Conservation (phyloP, 2,888 invertebrate species). For the Eurois occulta region DNA sequence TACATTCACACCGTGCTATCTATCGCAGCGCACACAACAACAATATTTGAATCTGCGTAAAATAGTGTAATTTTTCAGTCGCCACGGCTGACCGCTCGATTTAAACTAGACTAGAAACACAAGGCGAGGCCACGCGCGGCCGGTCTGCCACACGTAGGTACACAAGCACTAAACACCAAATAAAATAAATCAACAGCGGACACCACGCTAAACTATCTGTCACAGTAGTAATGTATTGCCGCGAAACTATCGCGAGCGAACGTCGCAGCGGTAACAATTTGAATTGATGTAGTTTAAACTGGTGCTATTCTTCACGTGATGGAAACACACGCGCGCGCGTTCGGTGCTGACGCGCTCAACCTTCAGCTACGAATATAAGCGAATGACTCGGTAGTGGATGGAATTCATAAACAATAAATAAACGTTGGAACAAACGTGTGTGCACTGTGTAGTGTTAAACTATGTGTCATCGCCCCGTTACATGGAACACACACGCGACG, state of each 20-base stretch:
- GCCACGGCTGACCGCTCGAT: slow-evolving; percentile 15
- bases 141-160: slow-evolving; percentile 38
- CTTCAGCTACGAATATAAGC: neutral
- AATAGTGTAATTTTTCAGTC: slow-evolving; percentile 38
- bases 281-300: slow-evolving; percentile 61
- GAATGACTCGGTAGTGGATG: slow-evolving; percentile 9
- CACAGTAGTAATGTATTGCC: slow-evolving; percentile 53
- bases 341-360: neutral
- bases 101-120: slow-evolving; percentile 44
- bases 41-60: slow-evolving; percentile 28
- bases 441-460: slow-evolving; percentile 14
- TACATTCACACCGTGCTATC: slow-evolving; percentile 36
- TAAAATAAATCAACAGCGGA: slow-evolving; percentile 65
- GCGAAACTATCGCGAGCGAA: slow-evolving; percentile 43
- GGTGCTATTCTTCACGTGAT: slow-evolving; percentile 49
- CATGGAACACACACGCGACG: slow-evolving; percentile 5
- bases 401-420: slow-evolving; percentile 45
- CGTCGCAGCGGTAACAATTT: slow-evolving; percentile 49
- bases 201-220: slow-evolving; percentile 63
- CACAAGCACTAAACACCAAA: slow-evolving; percentile 59
- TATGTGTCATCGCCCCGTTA: slow-evolving; percentile 11
- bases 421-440: slow-evolving; percentile 8
- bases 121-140: slow-evolving; percentile 23
- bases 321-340: slow-evolving; percentile 33
- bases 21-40: slow-evolving; percentile 35